Percentiles rank a stretch among this genome's conserved stretches.
Conservation (phyloP, 2,888 invertebrate genomes). For the Eristalis intricaria region DNA sequence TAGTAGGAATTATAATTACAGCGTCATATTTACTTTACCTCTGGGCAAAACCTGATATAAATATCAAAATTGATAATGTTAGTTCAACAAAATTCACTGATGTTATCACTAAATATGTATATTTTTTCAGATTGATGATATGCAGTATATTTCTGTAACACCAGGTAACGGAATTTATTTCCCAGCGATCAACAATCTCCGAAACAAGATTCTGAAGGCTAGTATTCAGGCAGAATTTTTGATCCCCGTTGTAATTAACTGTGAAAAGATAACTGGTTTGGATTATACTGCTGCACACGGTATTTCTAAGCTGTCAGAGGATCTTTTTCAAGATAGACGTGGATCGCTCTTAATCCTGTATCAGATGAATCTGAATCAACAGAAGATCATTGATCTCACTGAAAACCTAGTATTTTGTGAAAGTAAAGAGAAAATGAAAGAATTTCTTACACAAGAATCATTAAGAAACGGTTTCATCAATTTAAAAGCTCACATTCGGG, state of each 20-base stretch:
- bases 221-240: constrained; percentile 81
- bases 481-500: constrained; percentile 80
- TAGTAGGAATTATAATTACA: constrained; percentile 87
- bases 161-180: constrained; percentile 88
- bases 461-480: constrained; percentile 79
- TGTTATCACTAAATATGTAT: too few relatives aligned
- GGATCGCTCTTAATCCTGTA: constrained; percentile 77
- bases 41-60: constrained; percentile 85
- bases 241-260: constrained; percentile 85
- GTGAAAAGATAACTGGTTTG: constrained; percentile 84
- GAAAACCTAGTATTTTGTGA: constrained; percentile 80
- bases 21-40: constrained; percentile 85
- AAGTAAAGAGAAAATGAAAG: constrained; percentile 76
- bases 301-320: constrained; percentile 78
- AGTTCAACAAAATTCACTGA: background rate
- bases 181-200: constrained; percentile 87
- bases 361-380: constrained; percentile 76
- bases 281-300: constrained; percentile 87
- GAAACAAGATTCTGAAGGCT: constrained; percentile 83
- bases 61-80: constrained; percentile 78
- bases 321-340: constrained; percentile 76
- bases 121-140: constrained; percentile 80
- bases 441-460: constrained; percentile 79
- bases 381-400: constrained; percentile 78
- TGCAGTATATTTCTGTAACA: constrained; percentile 84